phyloP scores from a whole-genome alignment of 1,140 invertebrate species.

The Halyomorpha halys region DNA sequence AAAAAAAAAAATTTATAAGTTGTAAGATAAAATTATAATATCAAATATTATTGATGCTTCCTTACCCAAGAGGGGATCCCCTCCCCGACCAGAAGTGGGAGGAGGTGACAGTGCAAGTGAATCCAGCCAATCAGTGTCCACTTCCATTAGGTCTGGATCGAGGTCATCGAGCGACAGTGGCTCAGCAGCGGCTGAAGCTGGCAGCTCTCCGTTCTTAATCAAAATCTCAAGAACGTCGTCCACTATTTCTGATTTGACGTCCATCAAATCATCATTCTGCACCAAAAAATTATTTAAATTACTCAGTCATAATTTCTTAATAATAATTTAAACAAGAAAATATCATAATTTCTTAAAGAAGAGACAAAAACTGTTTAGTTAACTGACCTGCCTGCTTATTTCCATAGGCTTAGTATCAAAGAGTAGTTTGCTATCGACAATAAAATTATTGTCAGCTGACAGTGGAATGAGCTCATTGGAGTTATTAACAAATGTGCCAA shows the following conservation, averaged over 20 bases:
- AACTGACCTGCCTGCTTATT: background rate
- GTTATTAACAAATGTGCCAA: conserved; percentile 36
- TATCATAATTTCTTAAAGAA: background rate
- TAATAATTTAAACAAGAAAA: no score
- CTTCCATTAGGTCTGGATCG: conserved; percentile 37
- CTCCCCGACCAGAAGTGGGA: background rate
- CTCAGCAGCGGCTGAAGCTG: conserved; percentile 72
- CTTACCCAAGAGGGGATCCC: conserved; percentile 39
- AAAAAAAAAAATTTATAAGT: no score
- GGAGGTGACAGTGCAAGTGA: conserved; percentile 42
- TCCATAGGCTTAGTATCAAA: conserved; percentile 18
- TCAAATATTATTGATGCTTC: no score
- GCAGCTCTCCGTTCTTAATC: conserved; percentile 84
- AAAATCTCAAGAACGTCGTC: conserved; percentile 93
- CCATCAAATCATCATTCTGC: conserved; percentile 17
- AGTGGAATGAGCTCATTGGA: conserved; percentile 12
- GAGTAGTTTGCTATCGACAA: conserved; percentile 2
- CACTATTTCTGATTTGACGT: conserved; percentile 61
- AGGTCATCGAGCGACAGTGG: conserved; percentile 30
- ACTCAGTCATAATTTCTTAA: background rate
- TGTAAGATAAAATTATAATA: no score
- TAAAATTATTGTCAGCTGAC: conserved; percentile 1
- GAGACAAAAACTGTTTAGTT: background rate
- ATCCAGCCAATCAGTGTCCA: conserved; percentile 57
- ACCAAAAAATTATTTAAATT: background rate